Evolutionary conservation across 2,113 vertebrate genomes (phyloP), one percentile per base, ranked within the genome.

Genomic region (Menidia beryllina): DNA sequence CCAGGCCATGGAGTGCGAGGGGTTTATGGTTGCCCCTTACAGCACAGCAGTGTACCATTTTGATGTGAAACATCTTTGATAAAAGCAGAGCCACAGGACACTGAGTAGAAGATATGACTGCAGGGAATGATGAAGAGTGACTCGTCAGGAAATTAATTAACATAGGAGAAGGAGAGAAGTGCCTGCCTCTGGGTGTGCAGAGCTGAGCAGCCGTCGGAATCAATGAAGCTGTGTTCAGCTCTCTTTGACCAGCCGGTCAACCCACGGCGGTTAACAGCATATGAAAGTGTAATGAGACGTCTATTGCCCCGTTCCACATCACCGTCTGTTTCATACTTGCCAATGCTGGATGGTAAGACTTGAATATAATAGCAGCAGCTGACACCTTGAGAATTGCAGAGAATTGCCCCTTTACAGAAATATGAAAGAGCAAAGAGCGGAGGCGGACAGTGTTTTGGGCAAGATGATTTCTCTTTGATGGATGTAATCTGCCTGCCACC

Each of bases 221-320:
- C 86, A 81, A 63, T 84, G 67, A 72, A 63, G 69, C 63, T 76
- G 73, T 21, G 76, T 70, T 79, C 39, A 9, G 41, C 66, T 72
- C 53, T 60, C 69, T 79, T 73, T 82, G 86, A 89, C 81, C 86
- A 80, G 74, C 56, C 77, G 13, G 83, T 74, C 75, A 57, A 81
- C 84, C 85, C 1, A 72, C 19, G 55, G 83, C 82, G 30, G 62
- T 86, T 72, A 79, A 75, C 65, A 64, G 67, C 72, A 73, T 79
- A 89, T 89, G 78, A 90, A 90, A 89, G 86, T 69, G 84, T 90
- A 91, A 92, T 90, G 91, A 91, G 90, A 87, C 72, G 88, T 90
- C 88, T 86, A 77, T 81, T 45, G 63, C 77, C 72, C 25, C 27
- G 59, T 57, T 77, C 77, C 50, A 58, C 69, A 62, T 59, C 51